Conservation (phyloP, 2,113 vertebrate species). For the Columba janthina region DNA sequence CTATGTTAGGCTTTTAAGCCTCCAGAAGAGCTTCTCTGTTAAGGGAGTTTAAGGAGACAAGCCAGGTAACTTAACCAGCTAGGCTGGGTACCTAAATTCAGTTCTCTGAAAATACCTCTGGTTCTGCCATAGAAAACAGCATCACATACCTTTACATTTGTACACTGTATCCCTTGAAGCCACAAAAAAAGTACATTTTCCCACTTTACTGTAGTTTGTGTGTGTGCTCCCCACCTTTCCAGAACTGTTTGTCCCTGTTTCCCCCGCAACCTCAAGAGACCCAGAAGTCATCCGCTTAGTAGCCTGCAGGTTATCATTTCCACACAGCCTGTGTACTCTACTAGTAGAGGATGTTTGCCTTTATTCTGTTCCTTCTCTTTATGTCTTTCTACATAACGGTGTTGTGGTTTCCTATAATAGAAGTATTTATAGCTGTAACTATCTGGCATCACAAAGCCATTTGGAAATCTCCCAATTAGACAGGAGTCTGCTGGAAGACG, state of each 20-base stretch:
- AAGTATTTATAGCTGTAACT: background rate
- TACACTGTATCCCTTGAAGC: accelerated
- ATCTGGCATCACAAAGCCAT: background rate
- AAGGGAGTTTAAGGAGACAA: background rate
- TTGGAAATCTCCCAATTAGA: background rate
- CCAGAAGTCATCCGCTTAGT: background rate
- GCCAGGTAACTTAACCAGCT: background rate
- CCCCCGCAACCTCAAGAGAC: background rate
- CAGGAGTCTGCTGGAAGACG: background rate
- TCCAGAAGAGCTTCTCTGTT: background rate
- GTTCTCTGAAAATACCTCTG: background rate
- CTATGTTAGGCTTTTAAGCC: background rate
- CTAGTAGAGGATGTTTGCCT: background rate
- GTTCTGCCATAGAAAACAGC: background rate
- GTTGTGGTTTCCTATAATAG: background rate
- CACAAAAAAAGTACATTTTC: background rate
- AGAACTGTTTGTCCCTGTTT: background rate
- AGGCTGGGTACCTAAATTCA: background rate
- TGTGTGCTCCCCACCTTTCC: background rate
- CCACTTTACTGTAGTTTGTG: background rate
- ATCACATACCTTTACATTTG: accelerated
- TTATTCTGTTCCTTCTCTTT: background rate
- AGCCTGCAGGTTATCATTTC: background rate
- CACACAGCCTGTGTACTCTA: background rate
- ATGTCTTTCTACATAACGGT: background rate